A percentile compares a stretch with the other conserved stretches of the same genome.
Evolutionary conservation across 2,888 invertebrate species (phyloP).

Genomic region (Smittia sp.): DNA sequence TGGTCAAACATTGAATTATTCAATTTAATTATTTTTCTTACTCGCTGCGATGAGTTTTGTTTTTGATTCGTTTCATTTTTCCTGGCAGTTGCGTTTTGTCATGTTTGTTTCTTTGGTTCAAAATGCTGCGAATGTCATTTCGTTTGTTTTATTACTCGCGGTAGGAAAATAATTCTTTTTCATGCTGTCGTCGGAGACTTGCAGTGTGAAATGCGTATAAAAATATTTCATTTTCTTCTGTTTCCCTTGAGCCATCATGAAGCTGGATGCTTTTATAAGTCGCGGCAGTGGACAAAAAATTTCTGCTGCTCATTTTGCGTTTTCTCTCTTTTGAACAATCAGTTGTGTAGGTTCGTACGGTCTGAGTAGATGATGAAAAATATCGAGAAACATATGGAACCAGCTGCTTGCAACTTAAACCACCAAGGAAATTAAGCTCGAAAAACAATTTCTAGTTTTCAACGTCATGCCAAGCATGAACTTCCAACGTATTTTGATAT

Average conservation of each 20-base stretch:
- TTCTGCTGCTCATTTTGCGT: neutral
- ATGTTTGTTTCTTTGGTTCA: neutral
- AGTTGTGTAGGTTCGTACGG: neutral
- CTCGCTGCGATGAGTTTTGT: neutral
- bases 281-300: slow-evolving; percentile 23
- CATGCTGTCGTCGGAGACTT: neutral
- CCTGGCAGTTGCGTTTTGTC: neutral
- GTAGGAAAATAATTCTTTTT: slow-evolving; percentile 37
- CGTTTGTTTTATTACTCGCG: neutral
- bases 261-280: neutral
- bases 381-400: too few relatives aligned
- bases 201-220: slow-evolving; percentile 24
- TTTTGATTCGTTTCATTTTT: slow-evolving; percentile 4
- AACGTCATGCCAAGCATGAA: too few relatives aligned
- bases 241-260: neutral
- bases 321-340: neutral
- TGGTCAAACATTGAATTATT: slow-evolving; percentile 37
- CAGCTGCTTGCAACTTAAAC: too few relatives aligned
- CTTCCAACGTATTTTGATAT: too few relatives aligned
- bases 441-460: too few relatives aligned
- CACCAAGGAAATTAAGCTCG: too few relatives aligned
- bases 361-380: too few relatives aligned
- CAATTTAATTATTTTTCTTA: slow-evolving; percentile 16
- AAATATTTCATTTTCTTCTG: slow-evolving; percentile 29
- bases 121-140: neutral